These are phyloP conservation scores for Saguinus oedipus DNA, from an alignment of 2,797 vertebrate species.

Conservation along the genomic window DNA sequence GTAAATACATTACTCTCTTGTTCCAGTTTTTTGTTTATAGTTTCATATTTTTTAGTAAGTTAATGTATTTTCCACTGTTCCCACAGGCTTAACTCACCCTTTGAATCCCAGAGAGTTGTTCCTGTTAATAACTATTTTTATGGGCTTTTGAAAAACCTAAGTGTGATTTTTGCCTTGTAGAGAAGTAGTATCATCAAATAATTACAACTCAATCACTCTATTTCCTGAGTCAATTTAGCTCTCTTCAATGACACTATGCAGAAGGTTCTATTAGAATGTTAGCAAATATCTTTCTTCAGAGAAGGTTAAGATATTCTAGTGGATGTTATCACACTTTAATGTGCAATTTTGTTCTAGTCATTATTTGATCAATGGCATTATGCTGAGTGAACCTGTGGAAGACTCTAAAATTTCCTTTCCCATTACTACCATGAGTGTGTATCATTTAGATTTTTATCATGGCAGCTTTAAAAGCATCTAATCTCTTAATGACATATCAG, in stretches of 20 bases:
- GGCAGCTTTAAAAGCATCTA: constrained; percentile 70
- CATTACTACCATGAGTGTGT: constrained; percentile 61
- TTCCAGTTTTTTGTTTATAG: neutral
- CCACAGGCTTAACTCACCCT: neutral
- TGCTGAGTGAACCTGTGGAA: constrained; percentile 63
- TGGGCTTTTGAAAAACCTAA: constrained; percentile 47
- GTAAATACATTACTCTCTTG: neutral
- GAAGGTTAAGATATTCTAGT: constrained; percentile 52
- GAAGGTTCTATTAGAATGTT: constrained; percentile 59
- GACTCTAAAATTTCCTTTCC: constrained; percentile 56
- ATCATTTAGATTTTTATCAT: constrained; percentile 65
- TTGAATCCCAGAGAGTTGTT: constrained; percentile 20
- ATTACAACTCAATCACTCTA: constrained; percentile 65
- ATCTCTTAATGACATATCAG: constrained; percentile 74
- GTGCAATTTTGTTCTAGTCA: constrained; percentile 70
- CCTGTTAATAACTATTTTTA: constrained; percentile 49
- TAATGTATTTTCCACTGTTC: constrained; percentile 19
- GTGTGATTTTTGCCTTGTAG: constrained; percentile 25
- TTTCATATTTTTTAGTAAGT: constrained; percentile 24
- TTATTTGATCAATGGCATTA: constrained; percentile 77
- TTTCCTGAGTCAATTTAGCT: constrained; percentile 64
- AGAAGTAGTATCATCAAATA: constrained; percentile 56
- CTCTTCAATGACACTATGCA: constrained; percentile 42
- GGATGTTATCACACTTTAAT: constrained; percentile 59
- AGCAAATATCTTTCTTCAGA: constrained; percentile 68